Conservation (phyloP, 53 echinoderm and acorn worm species). For the Crossaster papposus region DNA sequence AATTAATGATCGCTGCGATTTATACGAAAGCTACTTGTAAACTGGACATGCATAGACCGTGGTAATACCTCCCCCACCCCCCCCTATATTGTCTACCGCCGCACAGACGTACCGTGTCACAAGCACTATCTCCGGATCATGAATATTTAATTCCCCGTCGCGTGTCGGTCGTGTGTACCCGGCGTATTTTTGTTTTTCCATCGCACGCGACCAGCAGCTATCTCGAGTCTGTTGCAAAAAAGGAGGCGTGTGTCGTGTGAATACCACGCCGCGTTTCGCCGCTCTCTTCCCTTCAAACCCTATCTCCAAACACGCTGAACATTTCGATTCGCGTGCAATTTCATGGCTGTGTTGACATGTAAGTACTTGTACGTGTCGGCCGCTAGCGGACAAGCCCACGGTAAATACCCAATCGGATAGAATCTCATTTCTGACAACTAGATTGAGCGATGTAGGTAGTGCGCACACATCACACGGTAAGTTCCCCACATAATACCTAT, state of each 20-base stretch:
- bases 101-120: constrained; percentile 22
- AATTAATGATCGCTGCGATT: background rate
- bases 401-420: background rate
- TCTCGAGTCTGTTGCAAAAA: too few relatives aligned
- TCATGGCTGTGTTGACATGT: background rate
- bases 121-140: constrained; percentile 6
- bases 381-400: background rate
- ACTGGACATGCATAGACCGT: constrained; percentile 7
- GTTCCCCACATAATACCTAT: background rate
- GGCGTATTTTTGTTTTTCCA: too few relatives aligned
- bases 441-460: background rate
- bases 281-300: background rate
- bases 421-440: constrained; percentile 10
- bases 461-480: background rate
- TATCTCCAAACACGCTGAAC: background rate
- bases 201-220: constrained; percentile 53
- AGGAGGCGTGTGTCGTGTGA: constrained; percentile 34
- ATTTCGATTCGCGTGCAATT: too few relatives aligned
- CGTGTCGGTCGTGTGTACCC: background rate
- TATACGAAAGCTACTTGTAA: background rate
- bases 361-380: background rate
- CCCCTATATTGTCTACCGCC: too few relatives aligned
- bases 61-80: background rate
- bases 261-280: background rate
- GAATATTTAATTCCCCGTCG: constrained; percentile 26